Percentiles rank a stretch among this genome's conserved stretches.
phyloP scores from a whole-genome alignment of 2,113 vertebrate genomes.

The Xiphias gladius region DNA sequence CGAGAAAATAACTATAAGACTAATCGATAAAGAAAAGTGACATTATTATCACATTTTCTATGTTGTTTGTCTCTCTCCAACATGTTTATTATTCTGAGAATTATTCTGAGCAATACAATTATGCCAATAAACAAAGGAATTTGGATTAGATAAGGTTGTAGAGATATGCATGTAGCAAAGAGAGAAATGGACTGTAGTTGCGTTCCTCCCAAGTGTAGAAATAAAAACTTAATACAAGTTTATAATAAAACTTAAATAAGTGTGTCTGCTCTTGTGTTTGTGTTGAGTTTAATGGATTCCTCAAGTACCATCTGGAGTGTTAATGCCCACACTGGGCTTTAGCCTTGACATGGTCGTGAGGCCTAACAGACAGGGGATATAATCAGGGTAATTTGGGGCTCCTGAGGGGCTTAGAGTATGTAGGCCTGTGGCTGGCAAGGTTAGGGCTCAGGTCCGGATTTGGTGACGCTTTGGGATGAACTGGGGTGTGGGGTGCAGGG shows the following conservation, averaged over 20 bases:
- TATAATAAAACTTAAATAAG: background rate
- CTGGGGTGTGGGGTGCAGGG: background rate
- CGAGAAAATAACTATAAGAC: background rate
- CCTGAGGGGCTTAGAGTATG: constrained; percentile 21
- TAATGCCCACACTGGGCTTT: constrained; percentile 37
- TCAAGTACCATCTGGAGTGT: constrained; percentile 49
- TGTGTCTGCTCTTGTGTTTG: background rate
- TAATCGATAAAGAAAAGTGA: background rate
- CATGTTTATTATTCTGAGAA: no score
- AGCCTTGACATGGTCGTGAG: constrained; percentile 4
- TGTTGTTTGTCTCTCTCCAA: no score
- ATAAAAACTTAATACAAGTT: background rate
- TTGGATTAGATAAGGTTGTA: background rate
- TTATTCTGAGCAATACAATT: no score
- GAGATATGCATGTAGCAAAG: background rate
- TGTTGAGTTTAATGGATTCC: constrained; percentile 49
- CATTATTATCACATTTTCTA: no score
- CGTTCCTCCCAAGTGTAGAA: background rate
- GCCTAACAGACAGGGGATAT: background rate
- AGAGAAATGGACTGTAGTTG: background rate
- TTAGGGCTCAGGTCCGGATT: constrained; percentile 26
- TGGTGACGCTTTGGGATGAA: background rate
- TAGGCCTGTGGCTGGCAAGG: background rate
- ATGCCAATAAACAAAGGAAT: background rate
- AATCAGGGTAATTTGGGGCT: constrained; percentile 30